These are phyloP conservation scores for Parnassius apollo DNA, from an alignment of 2,888 invertebrate genomes.

Conservation along the genomic window DNA sequence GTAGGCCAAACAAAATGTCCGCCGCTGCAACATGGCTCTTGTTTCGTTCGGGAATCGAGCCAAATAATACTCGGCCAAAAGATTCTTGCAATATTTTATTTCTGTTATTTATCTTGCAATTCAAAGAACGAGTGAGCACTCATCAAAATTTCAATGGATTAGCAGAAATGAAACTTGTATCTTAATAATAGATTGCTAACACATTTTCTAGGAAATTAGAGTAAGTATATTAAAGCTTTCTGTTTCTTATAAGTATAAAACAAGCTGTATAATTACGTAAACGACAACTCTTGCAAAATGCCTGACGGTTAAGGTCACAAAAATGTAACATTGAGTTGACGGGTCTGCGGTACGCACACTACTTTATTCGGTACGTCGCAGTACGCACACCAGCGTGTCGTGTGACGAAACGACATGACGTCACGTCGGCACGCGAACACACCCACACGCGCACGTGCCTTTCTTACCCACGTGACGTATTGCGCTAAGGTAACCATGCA, in stretches of 20 bases:
- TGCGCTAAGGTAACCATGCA: conserved; percentile 24
- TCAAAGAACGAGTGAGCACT: too few relatives aligned
- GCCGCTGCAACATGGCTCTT: conserved; percentile 19
- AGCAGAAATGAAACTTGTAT: too few relatives aligned
- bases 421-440: conserved; percentile 74
- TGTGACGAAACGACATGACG: conserved; percentile 60
- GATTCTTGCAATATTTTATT: too few relatives aligned
- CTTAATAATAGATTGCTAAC: too few relatives aligned
- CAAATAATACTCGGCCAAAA: conserved; percentile 21
- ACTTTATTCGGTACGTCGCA: conserved; percentile 34
- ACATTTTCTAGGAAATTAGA: not conserved
- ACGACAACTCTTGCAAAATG: conserved; percentile 60
- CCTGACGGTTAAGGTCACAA: conserved; percentile 78
- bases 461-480: conserved; percentile 58
- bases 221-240: conserved; percentile 6
- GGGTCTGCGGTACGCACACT: conserved; percentile 39
- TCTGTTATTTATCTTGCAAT: too few relatives aligned
- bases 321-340: conserved; percentile 76
- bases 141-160: too few relatives aligned
- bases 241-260: conserved; percentile 23
- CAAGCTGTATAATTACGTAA: conserved; percentile 39
- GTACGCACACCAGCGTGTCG: conserved; percentile 44
- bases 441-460: conserved; percentile 68
- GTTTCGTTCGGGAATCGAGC: conserved; percentile 19
- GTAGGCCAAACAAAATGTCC: conserved; percentile 27